Conservation (phyloP, 2,888 invertebrate species). For the Stenodera caucasica region DNA sequence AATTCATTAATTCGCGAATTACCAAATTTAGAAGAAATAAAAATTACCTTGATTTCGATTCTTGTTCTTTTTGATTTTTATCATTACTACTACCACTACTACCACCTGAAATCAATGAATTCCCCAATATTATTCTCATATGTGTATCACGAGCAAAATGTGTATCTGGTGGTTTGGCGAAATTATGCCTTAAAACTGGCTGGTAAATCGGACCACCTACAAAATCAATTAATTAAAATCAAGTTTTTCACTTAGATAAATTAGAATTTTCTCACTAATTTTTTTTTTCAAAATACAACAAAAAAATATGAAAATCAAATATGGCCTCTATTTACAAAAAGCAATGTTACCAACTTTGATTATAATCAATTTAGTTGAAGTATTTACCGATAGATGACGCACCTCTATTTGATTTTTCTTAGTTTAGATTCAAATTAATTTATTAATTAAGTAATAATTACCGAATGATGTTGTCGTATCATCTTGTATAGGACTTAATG, state of each 20-base stretch:
- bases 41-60: constrained; percentile 44
- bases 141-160: constrained; percentile 90
- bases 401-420: too few species aligned
- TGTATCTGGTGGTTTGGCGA: constrained; percentile 65
- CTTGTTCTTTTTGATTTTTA: constrained; percentile 36
- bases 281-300: too few species aligned
- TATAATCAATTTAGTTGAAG: too few species aligned
- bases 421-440: too few species aligned
- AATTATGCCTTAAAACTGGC: constrained; percentile 55
- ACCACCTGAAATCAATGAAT: constrained; percentile 39
- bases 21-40: not conserved
- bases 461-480: constrained; percentile 53
- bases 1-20: not conserved
- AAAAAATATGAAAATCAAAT: too few species aligned
- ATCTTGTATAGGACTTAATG: constrained; percentile 61
- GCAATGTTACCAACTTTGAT: too few species aligned
- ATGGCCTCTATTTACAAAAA: too few species aligned
- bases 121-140: constrained; percentile 80
- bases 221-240: constrained; percentile 15
- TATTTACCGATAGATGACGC: too few species aligned
- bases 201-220: constrained; percentile 54
- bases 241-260: too few species aligned
- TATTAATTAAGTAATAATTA: too few species aligned
- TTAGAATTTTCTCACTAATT: too few species aligned
- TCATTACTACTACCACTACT: constrained; percentile 42